A percentile compares a stretch with the other conserved stretches of the same genome.
These are phyloP conservation scores for Ophioderma brevispina DNA, from an alignment of 35 echinoderm and acorn worm genomes.

Conservation along the genomic window DNA sequence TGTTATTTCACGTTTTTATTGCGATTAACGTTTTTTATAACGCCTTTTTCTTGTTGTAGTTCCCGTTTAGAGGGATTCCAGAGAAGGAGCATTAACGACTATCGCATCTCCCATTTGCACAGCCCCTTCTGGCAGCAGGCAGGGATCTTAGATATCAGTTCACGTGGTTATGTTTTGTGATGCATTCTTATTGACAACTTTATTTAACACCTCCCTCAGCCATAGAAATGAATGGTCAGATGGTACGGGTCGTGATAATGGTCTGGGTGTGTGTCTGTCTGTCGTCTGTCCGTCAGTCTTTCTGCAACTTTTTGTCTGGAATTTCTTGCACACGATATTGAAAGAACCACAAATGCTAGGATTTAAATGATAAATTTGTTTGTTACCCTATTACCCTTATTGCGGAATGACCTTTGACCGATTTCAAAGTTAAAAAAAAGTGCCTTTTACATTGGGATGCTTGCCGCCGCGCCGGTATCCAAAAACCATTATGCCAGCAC, in stretches of 20 bases:
- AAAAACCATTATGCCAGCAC: no score
- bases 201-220: neutral
- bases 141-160: slow-evolving; percentile 63
- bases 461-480: no score
- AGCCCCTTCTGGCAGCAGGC: slow-evolving; percentile 56
- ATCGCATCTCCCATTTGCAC: slow-evolving; percentile 81
- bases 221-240: neutral
- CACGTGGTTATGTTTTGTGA: neutral
- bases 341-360: no score
- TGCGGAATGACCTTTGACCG: no score
- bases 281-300: neutral
- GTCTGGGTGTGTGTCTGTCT: neutral
- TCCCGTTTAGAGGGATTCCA: slow-evolving; percentile 67
- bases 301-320: neutral
- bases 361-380: no score
- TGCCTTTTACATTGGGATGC: no score
- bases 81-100: slow-evolving; percentile 93
- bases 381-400: no score
- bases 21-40: no score
- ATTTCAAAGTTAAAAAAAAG: no score
- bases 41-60: neutral
- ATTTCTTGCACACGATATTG: no score
- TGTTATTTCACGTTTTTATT: no score
- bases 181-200: neutral
- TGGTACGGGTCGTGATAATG: neutral